Evolutionary conservation across 2,888 invertebrate genomes (phyloP), one percentile per base, ranked within the genome.

Genomic region (Mythimna pallens): DNA sequence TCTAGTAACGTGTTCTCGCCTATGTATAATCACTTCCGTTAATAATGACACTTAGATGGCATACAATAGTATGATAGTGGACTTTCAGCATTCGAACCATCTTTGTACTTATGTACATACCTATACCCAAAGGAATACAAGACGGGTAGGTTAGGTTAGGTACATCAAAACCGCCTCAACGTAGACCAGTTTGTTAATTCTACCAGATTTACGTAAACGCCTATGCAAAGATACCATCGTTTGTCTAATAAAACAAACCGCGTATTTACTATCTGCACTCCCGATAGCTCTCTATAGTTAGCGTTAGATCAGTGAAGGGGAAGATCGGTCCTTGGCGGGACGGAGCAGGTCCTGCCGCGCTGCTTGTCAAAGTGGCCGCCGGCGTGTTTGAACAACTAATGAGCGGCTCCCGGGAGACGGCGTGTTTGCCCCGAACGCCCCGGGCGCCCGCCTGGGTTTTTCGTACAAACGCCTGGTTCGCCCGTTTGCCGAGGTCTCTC

Each of bases 361-460:
- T 91, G 94, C 94, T 93, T 95, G 95, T 96, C 96, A 95, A 95
- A 96, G 96, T 95, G 94, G 95, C 94, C 94, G 94, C 93, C 92
- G 93, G 94, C 92, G 88, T 96, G 94, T 96, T 96, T 96, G 96
- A 92, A 93, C 96, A 94, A 96, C 94, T 96, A 96, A 96, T 96
- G 96, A 96, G 95, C 93, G 94, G 93, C 87, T 93, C 95, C 95
- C 96, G 88, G 90, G 95, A 96, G 96, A 95, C 93, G 91, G 81
- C 84, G 89, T 95, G 95, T 96, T 95, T 95, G 93, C 94, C 89
- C 91, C 90, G 90, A 92, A 91, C 92, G 92, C 92, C 91, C 88
- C 88, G 86, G 81, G 85, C 87, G 87, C 85, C 79, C 87, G 85
- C 83, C 85, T 89, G 85, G 93, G 93, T 93, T 95, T 95, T 94